These are phyloP conservation scores for Cyclina sinensis DNA, from an alignment of 1,140 invertebrate genomes.

Conservation along the genomic window DNA sequence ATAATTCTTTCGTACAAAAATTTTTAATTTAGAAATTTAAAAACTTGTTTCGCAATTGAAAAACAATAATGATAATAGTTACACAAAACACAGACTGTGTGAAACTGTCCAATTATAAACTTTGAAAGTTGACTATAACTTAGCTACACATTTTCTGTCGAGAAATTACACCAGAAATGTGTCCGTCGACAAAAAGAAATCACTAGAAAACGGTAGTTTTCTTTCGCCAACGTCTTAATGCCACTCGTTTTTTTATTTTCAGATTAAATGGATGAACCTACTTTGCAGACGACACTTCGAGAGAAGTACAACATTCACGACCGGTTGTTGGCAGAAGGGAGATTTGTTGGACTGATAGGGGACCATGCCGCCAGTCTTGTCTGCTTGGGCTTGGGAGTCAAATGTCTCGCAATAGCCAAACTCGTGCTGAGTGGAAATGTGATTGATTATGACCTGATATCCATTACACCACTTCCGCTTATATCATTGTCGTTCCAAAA, in stretches of 20 bases:
- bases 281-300: not conserved
- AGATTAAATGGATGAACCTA: slow-evolving; percentile 17
- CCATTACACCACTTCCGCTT: not conserved
- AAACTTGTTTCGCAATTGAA: too few species aligned
- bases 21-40: too few species aligned
- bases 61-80: too few species aligned
- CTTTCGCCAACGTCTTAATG: too few species aligned
- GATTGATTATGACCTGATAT: slow-evolving; percentile 14
- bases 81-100: too few species aligned
- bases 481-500: not conserved
- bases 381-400: not conserved
- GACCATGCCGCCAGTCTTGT: not conserved
- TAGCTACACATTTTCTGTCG: too few species aligned
- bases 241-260: slow-evolving; percentile 1
- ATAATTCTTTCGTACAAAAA: too few species aligned
- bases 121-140: too few species aligned
- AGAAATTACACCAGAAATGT: too few species aligned
- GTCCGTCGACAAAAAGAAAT: too few species aligned
- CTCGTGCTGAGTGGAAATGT: not conserved
- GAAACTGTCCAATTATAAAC: too few species aligned
- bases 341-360: slow-evolving; percentile 29
- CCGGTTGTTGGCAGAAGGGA: not conserved
- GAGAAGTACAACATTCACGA: slow-evolving; percentile 24
- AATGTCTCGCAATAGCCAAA: not conserved
- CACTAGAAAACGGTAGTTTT: too few species aligned